These are phyloP conservation scores for Hipparchia semele DNA, from an alignment of 2,888 invertebrate genomes.

Conservation along the genomic window DNA sequence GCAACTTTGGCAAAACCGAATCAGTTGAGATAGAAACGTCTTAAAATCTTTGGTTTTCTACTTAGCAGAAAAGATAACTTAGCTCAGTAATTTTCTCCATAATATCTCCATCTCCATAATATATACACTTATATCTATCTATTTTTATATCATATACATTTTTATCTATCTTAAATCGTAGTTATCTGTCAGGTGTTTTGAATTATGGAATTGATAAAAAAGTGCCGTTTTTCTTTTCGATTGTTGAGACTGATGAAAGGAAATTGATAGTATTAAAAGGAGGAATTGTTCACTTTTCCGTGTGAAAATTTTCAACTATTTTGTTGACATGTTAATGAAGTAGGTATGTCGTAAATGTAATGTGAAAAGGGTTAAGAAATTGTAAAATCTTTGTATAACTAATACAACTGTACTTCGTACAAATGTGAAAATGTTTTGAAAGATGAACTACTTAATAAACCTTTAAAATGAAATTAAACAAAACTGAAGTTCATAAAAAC, in stretches of 20 bases:
- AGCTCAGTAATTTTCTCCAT: too few species aligned
- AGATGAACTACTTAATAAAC: too few species aligned
- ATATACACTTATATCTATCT: neutral
- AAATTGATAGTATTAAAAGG: conserved; percentile 40
- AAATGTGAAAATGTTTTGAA: too few species aligned
- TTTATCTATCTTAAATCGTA: neutral
- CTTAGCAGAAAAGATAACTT: too few species aligned
- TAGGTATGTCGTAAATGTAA: conserved; percentile 4
- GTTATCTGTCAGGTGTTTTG: neutral
- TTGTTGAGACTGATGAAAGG: conserved; percentile 46
- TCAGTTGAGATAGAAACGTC: too few species aligned
- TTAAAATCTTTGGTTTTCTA: too few species aligned
- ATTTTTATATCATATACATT: neutral
- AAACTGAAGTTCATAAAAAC: too few species aligned
- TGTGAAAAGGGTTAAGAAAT: neutral
- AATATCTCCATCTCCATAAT: too few species aligned
- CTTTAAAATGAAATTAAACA: too few species aligned
- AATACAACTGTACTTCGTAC: conserved; percentile 5
- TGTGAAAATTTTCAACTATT: conserved; percentile 34
- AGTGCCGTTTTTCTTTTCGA: conserved; percentile 37
- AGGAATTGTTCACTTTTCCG: conserved; percentile 30
- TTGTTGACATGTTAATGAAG: conserved; percentile 33
- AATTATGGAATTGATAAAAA: conserved; percentile 6
- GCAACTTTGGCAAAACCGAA: too few species aligned
- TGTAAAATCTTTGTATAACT: neutral